Base-by-base conservation (phyloP, 2,113 vertebrate species). In the Hymenochirus boettgeri region DNA sequence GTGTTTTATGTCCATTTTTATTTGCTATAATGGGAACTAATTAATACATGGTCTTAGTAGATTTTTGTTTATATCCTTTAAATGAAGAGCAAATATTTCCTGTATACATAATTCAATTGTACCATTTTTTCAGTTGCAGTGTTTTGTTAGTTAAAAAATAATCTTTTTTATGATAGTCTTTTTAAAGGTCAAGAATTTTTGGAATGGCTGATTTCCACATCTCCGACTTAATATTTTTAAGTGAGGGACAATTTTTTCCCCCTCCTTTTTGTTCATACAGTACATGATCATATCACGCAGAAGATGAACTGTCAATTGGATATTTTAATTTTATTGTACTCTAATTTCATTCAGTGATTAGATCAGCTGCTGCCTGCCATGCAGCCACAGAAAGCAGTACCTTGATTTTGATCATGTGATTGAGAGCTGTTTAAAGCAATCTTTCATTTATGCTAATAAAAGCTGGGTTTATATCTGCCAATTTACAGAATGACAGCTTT, bases 391-490 rank as follows among this genome's bases (percentile, higher is more conserved):
- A 91, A 86, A 87, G 86, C 78, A 83, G 92, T 92, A 79, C 72
- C 57, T 76, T 76, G 78, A 88, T 86, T 83, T 87, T n/a, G n/a
- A 88, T 93, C 92, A 90, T 91, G 86, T 90, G 90, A 89, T 85
- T 79, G 82, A 81, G 73, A 74, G 77, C 74, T 76, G 66, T 74
- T 85, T 61, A 86, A 87, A 85, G 80, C 75, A 52, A 65, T 81
- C 86, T 85, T 88, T 87, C 80, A 82, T 82, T 81, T 54, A 61
- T 64, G 73, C 76, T 79, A 76, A 72, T 74, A 78, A 79, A 59
- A 83, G 73, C 72, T 77, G 71, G 69, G 13, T 82, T 79, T 78
- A 81, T 75, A 57, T 67, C 72, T 56, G 65, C 64, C 70, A 73
- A 72, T 63, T 79, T 85, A 76, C 63, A 78, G 80, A 88, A 89